These are phyloP conservation scores for Smutsia gigantea DNA, from an alignment of 2,797 vertebrate genomes.

Conservation along the genomic window DNA sequence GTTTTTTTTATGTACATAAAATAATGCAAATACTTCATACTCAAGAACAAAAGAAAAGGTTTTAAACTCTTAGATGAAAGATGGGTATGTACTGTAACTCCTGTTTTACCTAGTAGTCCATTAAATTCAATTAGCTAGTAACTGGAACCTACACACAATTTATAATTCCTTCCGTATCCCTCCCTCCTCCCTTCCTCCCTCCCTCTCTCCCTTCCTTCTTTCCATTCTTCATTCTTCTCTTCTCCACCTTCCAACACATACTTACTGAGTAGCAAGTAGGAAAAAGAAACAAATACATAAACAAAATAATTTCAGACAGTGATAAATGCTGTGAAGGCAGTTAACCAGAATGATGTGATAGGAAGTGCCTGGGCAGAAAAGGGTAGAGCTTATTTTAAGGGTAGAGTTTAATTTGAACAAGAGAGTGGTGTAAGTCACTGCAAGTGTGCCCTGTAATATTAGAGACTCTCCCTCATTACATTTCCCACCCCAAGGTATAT, in stretches of 20 bases:
- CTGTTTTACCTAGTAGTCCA: not conserved
- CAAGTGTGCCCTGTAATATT: not conserved
- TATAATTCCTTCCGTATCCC: not conserved
- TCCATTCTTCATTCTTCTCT: accelerated
- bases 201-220: accelerated
- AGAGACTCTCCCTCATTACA: not conserved
- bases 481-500: not conserved
- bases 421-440: not conserved
- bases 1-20: not conserved
- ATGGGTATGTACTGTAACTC: not conserved
- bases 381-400: not conserved
- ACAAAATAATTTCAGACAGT: not conserved
- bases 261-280: not conserved
- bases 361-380: not conserved
- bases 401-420: not conserved
- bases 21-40: not conserved
- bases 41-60: not conserved
- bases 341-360: not conserved
- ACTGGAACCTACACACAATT: not conserved
- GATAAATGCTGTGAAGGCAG: not conserved
- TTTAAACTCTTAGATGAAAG: not conserved
- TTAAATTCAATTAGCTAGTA: not conserved
- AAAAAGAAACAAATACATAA: not conserved
- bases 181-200: accelerated
- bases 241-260: not conserved